Conservation (phyloP, 1,140 invertebrate species). For the Phymastichus coffea region DNA sequence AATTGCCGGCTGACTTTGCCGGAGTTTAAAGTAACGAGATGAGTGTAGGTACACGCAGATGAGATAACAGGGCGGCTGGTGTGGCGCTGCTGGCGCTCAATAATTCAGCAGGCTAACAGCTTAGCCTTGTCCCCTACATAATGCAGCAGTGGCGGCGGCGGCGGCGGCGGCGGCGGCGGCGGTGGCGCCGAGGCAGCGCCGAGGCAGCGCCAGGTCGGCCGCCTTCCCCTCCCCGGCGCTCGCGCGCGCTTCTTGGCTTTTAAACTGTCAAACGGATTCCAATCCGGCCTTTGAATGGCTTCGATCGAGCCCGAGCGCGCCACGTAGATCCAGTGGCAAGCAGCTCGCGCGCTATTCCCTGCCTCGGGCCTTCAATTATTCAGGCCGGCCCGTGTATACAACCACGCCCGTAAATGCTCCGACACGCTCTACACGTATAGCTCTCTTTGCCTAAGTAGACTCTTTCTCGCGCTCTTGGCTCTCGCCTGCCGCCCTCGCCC, state of each 20-base stretch:
- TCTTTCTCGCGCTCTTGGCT: background rate
- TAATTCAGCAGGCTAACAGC: conserved; percentile 57
- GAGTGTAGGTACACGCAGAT: conserved; percentile 50
- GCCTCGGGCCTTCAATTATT: conserved; percentile 45
- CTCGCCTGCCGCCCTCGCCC: background rate
- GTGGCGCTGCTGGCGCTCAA: too few species aligned
- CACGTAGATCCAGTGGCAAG: background rate
- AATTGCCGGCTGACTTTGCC: too few species aligned
- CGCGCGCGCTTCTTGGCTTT: conserved; percentile 50
- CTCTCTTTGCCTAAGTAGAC: background rate
- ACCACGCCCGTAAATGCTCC: conserved; percentile 50
- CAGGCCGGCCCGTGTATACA: conserved; percentile 47
- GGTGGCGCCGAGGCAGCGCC: too few species aligned
- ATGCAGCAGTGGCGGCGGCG: conserved; percentile 52
- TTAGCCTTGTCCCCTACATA: conserved; percentile 58
- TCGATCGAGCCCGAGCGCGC: conserved; percentile 33
- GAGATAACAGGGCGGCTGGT: too few species aligned
- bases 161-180: too few species aligned
- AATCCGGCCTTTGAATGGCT: conserved; percentile 52
- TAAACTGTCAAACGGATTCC: conserved; percentile 57
- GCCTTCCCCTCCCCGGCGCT: conserved; percentile 36
- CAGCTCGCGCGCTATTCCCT: conserved; percentile 14
- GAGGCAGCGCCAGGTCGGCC: conserved; percentile 30
- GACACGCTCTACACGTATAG: conserved; percentile 44
- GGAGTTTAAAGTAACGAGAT: conserved; percentile 54